phyloP scores from a whole-genome alignment of 2,113 vertebrate species.

The Lontra canadensis region DNA sequence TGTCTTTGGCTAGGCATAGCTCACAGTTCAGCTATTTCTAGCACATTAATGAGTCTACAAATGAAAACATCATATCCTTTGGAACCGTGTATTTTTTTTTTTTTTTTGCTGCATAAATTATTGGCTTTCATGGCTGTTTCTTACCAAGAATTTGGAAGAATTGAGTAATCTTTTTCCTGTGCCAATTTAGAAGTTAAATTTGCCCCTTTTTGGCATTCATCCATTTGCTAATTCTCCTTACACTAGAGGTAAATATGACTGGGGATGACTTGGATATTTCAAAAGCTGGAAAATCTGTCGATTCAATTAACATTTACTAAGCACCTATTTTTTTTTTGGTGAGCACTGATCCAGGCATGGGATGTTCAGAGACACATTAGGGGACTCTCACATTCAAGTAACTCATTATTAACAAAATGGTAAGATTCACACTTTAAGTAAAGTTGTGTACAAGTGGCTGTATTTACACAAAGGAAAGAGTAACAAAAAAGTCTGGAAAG shows the following conservation, averaged over 20 bases:
- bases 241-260: background rate
- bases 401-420: background rate
- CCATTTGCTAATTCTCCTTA: background rate
- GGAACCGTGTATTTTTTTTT: background rate
- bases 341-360: background rate
- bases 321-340: background rate
- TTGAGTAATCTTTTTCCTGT: background rate
- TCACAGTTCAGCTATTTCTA: constrained; percentile 45
- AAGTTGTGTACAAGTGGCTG: background rate
- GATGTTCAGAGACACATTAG: background rate
- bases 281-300: background rate
- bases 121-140: background rate
- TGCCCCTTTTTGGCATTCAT: background rate
- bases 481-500: background rate
- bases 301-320: background rate
- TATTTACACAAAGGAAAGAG: background rate
- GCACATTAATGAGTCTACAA: constrained; percentile 27
- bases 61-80: constrained; percentile 30
- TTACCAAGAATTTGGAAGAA: constrained; percentile 17
- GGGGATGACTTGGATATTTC: background rate
- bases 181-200: background rate
- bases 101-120: constrained; percentile 10
- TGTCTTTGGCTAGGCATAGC: background rate
- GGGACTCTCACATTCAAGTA: background rate
- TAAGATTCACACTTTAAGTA: background rate